Evolutionary conservation across 2,797 vertebrate genomes (phyloP).

Genomic region (Acanthis flammea): DNA sequence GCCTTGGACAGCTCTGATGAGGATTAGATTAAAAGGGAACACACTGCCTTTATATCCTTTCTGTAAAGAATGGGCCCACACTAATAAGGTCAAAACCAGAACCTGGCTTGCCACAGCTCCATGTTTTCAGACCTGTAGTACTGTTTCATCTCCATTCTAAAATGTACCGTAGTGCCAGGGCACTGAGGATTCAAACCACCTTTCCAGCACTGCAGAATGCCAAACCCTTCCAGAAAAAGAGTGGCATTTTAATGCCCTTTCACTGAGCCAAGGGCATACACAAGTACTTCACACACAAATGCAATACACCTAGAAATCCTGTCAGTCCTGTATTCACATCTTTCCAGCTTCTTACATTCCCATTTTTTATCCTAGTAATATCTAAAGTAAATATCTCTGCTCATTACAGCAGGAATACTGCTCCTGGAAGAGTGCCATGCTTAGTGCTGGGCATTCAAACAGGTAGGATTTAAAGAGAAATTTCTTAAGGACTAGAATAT

Average conservation of each 20-base stretch:
- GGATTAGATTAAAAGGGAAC: neutral
- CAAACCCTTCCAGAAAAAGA: neutral
- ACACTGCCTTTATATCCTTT: neutral
- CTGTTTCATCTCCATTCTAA: neutral
- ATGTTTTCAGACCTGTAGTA: neutral
- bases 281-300: rapidly evolving
- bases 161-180: neutral
- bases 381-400: neutral
- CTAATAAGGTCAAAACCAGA: neutral
- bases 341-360: neutral
- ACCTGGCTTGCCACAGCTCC: neutral
- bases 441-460: neutral
- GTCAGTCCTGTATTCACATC: neutral
- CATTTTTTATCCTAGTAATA: neutral
- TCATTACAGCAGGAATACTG: neutral
- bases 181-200: neutral
- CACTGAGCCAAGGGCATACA: neutral
- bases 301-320: neutral
- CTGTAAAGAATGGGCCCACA: neutral
- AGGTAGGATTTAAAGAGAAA: neutral
- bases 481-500: neutral
- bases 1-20: neutral
- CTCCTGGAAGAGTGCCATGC: neutral
- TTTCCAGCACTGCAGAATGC: neutral
- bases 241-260: neutral